Conservation (phyloP, 2,113 vertebrate species). For the Vireo altiloquus region DNA sequence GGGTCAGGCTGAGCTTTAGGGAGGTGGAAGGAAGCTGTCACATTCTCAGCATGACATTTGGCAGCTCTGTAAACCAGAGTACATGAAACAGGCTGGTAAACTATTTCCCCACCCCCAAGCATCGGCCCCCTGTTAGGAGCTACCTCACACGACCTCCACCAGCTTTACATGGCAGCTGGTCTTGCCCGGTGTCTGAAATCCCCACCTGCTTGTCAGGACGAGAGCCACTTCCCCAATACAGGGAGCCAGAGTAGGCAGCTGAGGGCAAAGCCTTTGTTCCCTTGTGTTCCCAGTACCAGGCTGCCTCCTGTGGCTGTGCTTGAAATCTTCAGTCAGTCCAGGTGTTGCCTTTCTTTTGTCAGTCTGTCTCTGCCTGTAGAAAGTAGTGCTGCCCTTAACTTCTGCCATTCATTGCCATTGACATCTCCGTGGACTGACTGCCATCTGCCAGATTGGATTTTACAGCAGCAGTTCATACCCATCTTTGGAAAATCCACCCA, state of each 20-base stretch:
- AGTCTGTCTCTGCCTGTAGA: neutral
- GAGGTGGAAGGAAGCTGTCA: neutral
- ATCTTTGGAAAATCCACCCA: neutral
- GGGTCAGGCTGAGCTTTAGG: neutral
- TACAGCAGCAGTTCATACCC: neutral
- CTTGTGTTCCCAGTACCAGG: neutral
- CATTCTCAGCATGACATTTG: neutral
- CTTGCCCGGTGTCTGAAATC: neutral
- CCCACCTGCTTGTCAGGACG: neutral
- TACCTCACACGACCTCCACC: neutral
- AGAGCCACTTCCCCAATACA: neutral
- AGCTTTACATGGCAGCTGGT: neutral
- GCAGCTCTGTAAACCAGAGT: neutral
- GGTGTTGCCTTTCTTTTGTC: neutral
- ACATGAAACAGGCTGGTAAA: neutral
- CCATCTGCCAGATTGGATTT: neutral
- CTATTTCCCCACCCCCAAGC: neutral
- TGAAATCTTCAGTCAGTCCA: neutral
- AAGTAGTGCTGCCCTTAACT: neutral
- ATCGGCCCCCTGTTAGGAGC: neutral
- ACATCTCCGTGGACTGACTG: neutral
- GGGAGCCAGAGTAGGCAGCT: neutral
- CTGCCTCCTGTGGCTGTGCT: neutral
- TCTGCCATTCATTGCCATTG: neutral
- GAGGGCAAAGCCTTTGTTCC: fast-evolving